A percentile compares a stretch with the other conserved stretches of the same genome.
Evolutionary conservation across 2,113 vertebrate genomes (phyloP).

Genomic region (Xiphias gladius): DNA sequence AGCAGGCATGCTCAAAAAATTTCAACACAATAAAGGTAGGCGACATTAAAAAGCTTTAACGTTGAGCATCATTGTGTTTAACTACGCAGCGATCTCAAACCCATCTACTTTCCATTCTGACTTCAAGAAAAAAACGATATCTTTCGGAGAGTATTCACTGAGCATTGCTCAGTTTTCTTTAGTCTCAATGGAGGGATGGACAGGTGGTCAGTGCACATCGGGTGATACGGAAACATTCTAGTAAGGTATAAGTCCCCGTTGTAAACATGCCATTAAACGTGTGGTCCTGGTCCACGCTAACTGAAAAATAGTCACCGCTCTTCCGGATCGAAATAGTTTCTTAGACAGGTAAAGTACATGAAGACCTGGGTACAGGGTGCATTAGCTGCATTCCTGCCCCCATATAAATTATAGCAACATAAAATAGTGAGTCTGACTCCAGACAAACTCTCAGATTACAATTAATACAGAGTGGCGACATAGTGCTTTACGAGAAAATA

Average conservation of each 20-base stretch:
- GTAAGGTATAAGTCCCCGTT: neutral
- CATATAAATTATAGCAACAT: constrained; percentile 40
- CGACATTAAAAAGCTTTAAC: constrained; percentile 58
- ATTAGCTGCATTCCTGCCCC: constrained; percentile 4
- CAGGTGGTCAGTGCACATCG: neutral
- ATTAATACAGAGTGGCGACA: constrained; percentile 16
- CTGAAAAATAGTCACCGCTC: constrained; percentile 7
- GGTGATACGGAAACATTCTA: constrained; percentile 12
- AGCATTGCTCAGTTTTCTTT: constrained; percentile 3
- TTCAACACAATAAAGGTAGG: constrained; percentile 62
- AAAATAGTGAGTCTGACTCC: constrained; percentile 28
- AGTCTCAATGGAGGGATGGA: neutral
- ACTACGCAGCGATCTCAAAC: constrained; percentile 15
- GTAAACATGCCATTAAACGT: constrained; percentile 7
- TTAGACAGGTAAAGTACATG: constrained; percentile 14
- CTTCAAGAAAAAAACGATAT: constrained; percentile 15
- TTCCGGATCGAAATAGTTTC: constrained; percentile 3
- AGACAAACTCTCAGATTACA: constrained; percentile 37
- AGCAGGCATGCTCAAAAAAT: constrained; percentile 68
- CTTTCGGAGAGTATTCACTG: constrained; percentile 11
- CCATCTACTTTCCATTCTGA: neutral
- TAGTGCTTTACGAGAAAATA: constrained; percentile 18
- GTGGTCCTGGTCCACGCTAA: constrained; percentile 1
- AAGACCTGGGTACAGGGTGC: neutral
- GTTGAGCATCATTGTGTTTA: constrained; percentile 23